phyloP scores from a whole-genome alignment of 2,797 vertebrate genomes.

The Prunella strophiata region DNA sequence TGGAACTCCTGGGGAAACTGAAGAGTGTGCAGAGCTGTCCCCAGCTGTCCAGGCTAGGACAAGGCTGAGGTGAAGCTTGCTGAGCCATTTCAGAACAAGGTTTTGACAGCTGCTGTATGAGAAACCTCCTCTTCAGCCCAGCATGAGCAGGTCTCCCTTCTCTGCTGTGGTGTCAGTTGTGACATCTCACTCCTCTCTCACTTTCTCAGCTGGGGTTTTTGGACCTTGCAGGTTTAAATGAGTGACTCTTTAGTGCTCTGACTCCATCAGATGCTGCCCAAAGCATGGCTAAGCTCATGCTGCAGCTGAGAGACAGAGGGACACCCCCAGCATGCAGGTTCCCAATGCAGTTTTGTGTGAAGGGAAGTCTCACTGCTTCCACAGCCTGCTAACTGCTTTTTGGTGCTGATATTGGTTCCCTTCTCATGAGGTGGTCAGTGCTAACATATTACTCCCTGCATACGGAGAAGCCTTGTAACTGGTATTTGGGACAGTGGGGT shows the following conservation, averaged over 20 bases:
- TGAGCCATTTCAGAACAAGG: not conserved
- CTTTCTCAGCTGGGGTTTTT: not conserved
- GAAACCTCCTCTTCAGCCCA: not conserved
- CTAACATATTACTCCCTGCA: not conserved
- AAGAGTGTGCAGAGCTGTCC: not conserved
- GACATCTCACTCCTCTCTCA: not conserved
- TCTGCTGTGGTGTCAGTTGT: not conserved
- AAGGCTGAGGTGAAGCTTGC: not conserved
- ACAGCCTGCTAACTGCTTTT: accelerated
- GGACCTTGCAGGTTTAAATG: not conserved
- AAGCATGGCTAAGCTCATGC: not conserved
- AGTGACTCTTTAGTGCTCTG: not conserved
- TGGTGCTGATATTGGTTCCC: not conserved
- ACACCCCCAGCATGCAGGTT: not conserved
- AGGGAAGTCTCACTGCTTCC: not conserved
- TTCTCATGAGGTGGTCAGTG: not conserved
- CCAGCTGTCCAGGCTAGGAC: not conserved
- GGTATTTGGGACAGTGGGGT: not conserved
- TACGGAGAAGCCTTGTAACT: accelerated
- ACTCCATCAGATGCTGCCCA: not conserved
- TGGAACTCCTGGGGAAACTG: not conserved
- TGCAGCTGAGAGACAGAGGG: not conserved
- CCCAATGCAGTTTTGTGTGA: not conserved
- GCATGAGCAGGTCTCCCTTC: not conserved
- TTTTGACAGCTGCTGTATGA: not conserved